These are phyloP conservation scores for Dicrostonyx torquatus DNA, from an alignment of 2,797 vertebrate genomes.

Conservation along the genomic window DNA sequence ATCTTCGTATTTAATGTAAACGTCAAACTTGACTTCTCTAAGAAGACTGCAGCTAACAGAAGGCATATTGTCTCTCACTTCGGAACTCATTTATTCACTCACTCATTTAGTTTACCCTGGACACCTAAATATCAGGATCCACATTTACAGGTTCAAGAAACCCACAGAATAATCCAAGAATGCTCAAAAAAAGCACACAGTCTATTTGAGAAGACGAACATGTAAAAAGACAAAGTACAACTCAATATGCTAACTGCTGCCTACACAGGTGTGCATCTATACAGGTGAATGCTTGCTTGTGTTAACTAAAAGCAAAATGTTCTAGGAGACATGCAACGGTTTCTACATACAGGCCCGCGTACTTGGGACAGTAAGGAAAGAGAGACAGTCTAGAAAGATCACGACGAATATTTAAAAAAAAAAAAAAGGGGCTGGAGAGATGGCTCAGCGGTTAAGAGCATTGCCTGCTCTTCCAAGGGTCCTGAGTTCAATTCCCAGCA, in stretches of 20 bases:
- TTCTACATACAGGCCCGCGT: conserved; percentile 36
- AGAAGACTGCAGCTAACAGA: conserved; percentile 61
- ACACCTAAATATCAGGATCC: conserved; percentile 26
- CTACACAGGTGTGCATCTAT: conserved; percentile 39
- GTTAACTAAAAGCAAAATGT: conserved; percentile 35
- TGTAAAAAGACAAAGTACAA: conserved; percentile 69
- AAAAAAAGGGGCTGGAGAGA: too few species aligned
- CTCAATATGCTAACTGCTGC: conserved; percentile 44
- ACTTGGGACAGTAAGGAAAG: conserved; percentile 48
- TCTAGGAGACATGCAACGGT: conserved; percentile 35
- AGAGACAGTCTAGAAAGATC: conserved; percentile 47
- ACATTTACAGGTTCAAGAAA: conserved; percentile 34
- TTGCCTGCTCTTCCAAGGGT: too few species aligned
- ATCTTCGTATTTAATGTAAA: conserved; percentile 75
- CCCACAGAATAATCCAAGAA: conserved; percentile 57
- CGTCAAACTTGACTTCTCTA: conserved; percentile 70
- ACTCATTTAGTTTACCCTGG: conserved; percentile 59
- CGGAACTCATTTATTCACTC: conserved; percentile 60
- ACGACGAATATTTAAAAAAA: too few species aligned
- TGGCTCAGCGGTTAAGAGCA: too few species aligned
- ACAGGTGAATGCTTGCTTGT: conserved; percentile 18
- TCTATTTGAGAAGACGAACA: conserved; percentile 64
- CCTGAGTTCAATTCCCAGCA: too few species aligned
- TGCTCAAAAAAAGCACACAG: conserved; percentile 66
- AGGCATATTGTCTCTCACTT: conserved; percentile 49